Percentiles rank a stretch among this genome's conserved stretches.
These are phyloP conservation scores for Bellardia pandia DNA, from an alignment of 2,888 invertebrate species.

Conservation along the genomic window DNA sequence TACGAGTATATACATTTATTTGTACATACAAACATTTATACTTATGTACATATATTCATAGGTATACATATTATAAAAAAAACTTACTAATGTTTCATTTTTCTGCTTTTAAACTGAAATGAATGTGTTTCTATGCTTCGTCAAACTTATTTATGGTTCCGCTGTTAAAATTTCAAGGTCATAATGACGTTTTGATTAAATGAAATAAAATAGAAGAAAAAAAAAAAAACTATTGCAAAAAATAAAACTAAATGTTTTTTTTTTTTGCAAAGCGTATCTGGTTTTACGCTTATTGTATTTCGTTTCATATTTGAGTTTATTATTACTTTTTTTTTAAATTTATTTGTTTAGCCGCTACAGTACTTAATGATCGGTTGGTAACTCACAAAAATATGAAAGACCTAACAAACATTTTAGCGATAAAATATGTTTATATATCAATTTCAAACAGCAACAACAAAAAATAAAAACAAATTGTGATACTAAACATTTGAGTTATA, in stretches of 20 bases:
- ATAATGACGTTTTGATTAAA: conserved; percentile 75
- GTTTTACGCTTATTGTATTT: conserved; percentile 71
- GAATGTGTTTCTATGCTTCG: conserved; percentile 72
- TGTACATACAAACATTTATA: neutral
- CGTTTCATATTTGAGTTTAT: conserved; percentile 16
- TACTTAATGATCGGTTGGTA: conserved; percentile 30
- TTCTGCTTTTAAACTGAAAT: conserved; percentile 29
- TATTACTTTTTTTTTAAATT: neutral
- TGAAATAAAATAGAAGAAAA: conserved; percentile 62
- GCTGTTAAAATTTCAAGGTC: conserved; percentile 82
- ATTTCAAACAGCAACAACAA: neutral
- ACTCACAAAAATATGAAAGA: neutral
- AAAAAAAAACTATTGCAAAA: conserved; percentile 39
- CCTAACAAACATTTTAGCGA: neutral
- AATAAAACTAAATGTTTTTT: conserved; percentile 15
- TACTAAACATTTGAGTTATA: neutral
- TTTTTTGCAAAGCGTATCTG: conserved; percentile 65
- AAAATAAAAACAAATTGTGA: neutral
- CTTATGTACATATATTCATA: neutral
- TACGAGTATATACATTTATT: neutral
- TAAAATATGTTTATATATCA: conserved; percentile 12
- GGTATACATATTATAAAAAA: conserved; percentile 7
- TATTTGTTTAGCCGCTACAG: conserved; percentile 36
- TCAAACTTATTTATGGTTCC: conserved; percentile 78
- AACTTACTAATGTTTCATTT: conserved; percentile 50